These are phyloP conservation scores for Taxidea taxus DNA, from an alignment of 2,113 vertebrate species.

Conservation along the genomic window DNA sequence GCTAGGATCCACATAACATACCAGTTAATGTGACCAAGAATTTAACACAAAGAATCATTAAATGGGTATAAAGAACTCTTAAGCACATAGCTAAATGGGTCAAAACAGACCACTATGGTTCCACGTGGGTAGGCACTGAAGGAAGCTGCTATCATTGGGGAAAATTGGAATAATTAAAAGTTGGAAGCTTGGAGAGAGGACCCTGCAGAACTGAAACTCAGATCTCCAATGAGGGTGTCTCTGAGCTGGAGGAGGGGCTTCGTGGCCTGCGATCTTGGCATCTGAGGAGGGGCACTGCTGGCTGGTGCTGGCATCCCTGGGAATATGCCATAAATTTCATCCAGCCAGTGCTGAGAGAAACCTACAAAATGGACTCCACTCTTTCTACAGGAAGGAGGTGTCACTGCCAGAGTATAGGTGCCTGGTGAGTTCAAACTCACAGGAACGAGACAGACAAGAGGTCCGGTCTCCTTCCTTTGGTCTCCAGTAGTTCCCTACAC, in stretches of 20 bases:
- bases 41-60: not conserved
- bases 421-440: not conserved
- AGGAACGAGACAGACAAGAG: not conserved
- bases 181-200: not conserved
- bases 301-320: not conserved
- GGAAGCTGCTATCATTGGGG: not conserved
- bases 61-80: not conserved
- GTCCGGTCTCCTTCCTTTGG: accelerated
- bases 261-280: not conserved
- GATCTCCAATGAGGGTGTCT: not conserved
- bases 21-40: not conserved
- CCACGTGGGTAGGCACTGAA: not conserved
- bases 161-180: not conserved
- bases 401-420: not conserved
- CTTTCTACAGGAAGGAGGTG: not conserved
- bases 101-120: not conserved
- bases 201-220: not conserved
- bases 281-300: not conserved
- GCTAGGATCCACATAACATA: not conserved
- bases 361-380: not conserved
- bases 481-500: not conserved
- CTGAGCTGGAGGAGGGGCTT: not conserved
- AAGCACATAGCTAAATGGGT: not conserved
- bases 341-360: not conserved
- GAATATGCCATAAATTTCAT: not conserved